These are phyloP conservation scores for Osmerus eperlanus DNA, from an alignment of 2,113 vertebrate species.

Conservation along the genomic window DNA sequence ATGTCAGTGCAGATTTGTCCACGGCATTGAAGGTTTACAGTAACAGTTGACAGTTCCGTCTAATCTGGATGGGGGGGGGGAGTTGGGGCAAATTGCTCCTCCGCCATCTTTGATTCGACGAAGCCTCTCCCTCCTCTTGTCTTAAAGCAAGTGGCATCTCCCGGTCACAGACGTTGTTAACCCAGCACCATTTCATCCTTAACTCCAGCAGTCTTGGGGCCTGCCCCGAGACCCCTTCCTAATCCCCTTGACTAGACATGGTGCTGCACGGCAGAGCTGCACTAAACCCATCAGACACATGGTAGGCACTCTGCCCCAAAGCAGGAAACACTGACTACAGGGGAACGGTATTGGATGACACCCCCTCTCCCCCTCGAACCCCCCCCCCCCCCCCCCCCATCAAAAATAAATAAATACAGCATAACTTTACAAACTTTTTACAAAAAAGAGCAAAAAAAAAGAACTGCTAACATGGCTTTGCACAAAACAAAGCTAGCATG, in stretches of 20 bases:
- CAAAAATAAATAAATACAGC: not conserved
- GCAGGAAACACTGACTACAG: conserved; percentile 10
- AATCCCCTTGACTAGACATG: conserved; percentile 48
- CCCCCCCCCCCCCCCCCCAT: not conserved
- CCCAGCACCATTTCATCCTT: conserved; percentile 46
- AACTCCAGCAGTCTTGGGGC: conserved; percentile 31
- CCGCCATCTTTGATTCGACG: conserved; percentile 11
- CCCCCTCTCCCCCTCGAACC: too few relatives aligned
- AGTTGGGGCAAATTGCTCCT: conserved; percentile 9
- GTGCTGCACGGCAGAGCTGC: conserved; percentile 29
- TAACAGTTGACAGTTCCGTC: conserved; percentile 38
- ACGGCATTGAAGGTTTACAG: conserved; percentile 28
- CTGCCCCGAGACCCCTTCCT: conserved; percentile 32
- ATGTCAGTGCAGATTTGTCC: conserved; percentile 41
- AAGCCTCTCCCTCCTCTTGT: conserved; percentile 1
- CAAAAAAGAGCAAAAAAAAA: too few relatives aligned
- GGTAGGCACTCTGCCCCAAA: conserved; percentile 10
- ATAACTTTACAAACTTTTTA: too few relatives aligned
- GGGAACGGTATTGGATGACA: conserved; percentile 12
- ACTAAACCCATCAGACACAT: conserved; percentile 47
- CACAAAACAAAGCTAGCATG: too few relatives aligned
- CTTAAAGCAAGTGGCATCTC: conserved; percentile 23
- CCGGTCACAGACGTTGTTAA: conserved; percentile 39
- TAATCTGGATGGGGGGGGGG: conserved; percentile 17
- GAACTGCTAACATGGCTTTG: too few relatives aligned